phyloP scores from a whole-genome alignment of 35 echinoderm and acorn worm species.

The Anneissia japonica region DNA sequence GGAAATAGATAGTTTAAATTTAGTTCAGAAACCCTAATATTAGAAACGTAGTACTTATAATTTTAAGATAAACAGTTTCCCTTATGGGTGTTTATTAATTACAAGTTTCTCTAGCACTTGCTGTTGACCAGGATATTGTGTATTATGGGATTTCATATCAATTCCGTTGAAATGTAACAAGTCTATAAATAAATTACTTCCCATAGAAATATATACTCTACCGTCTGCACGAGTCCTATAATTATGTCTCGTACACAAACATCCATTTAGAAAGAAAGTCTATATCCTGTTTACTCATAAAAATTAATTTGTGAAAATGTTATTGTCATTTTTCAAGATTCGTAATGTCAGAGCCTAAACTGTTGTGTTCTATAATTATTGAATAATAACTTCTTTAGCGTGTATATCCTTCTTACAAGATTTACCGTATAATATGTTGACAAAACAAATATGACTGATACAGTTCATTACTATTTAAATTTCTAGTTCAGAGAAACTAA shows the following conservation, averaged over 20 bases:
- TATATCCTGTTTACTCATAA: not conserved
- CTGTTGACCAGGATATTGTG: not conserved
- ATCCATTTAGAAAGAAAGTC: not conserved
- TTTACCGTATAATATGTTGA: no score
- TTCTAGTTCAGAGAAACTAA: no score
- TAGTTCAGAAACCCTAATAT: not conserved
- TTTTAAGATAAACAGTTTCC: not conserved
- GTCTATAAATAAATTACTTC: not conserved
- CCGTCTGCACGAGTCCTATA: not conserved
- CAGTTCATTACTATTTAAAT: no score
- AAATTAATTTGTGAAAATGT: not conserved
- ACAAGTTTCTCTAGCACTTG: not conserved
- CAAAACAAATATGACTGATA: no score
- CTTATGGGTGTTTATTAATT: not conserved
- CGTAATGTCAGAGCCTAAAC: no score
- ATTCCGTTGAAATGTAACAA: not conserved
- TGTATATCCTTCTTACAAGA: no score
- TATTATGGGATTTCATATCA: not conserved
- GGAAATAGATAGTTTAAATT: not conserved
- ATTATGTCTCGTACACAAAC: not conserved
- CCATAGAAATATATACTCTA: not conserved
- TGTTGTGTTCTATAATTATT: no score
- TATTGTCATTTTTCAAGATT: no score
- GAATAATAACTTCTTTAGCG: no score
- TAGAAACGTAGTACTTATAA: not conserved